Base-by-base conservation (phyloP, 2,113 vertebrate species). In the Cyphomyrus discorhynchus region DNA sequence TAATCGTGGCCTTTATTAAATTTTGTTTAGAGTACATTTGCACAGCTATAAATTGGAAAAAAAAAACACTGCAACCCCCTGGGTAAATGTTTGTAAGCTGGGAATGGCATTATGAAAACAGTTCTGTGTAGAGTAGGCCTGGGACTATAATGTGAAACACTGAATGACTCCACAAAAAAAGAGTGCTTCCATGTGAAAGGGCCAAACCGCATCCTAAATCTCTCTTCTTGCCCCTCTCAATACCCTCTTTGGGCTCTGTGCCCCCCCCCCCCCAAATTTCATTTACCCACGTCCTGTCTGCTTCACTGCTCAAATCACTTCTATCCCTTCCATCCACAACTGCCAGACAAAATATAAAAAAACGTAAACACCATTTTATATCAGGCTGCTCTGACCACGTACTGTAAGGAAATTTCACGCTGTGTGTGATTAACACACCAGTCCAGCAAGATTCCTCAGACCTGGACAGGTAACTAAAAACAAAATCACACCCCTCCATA, bases 11-110 rank as follows among this genome's bases (percentile, higher is more conserved):
- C 39, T 88, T 50, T 88, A n/a, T 62, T 27, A 88, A 27, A 87
- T 87, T 87, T 87, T 87, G 85, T 53, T 87, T 87, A 87, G 85
- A 52, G 39, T 27, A 49, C 83, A 49, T 86, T 49, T 86, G 46
- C 8, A 27, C 46, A 27, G 83, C 11, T 50, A 86, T 86, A 86
- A 86, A 86, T 46, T 49, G 83, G 31, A 8, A 39, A 5, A 66
- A 58, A 39, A 86, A 87, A 35, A 87, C 85, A 86, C 21, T 8
- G 27, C n/a, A 47, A n/a, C n/a, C 49, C 49, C 45, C 47, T 56
- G 31, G 85, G 50, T 27, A 46, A 47, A n/a, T 87, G 85, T 87
- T 35, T 27, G 50, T 13, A n/a, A 52, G 85, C 31, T 49, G 85
- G 50, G 85, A 27, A n/a, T 46, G 39, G 82, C 19, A 46, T 47